Conservation (phyloP, 2,888 invertebrate species). For the Diarsia brunnea region DNA sequence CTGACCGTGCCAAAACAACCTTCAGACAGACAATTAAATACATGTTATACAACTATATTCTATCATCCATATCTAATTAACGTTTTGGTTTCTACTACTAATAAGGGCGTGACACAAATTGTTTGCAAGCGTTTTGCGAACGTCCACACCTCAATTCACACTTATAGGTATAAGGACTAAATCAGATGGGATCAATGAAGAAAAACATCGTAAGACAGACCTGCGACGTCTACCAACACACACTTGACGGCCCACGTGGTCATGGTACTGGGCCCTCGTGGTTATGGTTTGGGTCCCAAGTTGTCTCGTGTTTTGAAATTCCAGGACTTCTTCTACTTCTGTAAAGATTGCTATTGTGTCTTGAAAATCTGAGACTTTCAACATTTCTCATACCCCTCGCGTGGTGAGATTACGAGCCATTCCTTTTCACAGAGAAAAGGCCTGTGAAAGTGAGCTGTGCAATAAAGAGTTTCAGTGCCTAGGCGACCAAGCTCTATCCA, state of each 20-base stretch:
- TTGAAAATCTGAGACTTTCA: no score
- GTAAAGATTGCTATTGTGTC: no score
- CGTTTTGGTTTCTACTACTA: not conserved
- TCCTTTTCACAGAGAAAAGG: no score
- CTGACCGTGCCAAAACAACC: no score
- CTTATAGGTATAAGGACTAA: not conserved
- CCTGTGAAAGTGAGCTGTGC: no score
- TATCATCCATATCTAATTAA: not conserved
- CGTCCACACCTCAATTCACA: not conserved
- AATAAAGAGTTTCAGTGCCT: no score
- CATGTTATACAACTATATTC: not conserved
- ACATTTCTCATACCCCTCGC: no score
- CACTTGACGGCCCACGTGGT: no score
- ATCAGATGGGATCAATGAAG: not conserved
- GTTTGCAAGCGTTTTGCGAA: slow-evolving; percentile 5
- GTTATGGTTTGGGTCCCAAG: not conserved
- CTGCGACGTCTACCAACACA: no score
- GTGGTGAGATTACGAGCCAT: no score
- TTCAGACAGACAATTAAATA: not conserved
- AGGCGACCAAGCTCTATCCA: no score
- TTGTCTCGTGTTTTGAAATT: not conserved
- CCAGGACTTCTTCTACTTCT: not conserved
- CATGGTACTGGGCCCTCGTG: not conserved
- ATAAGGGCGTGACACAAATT: not conserved
- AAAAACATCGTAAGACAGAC: not conserved